These are phyloP conservation scores for Notocelia uddmanniana DNA, from an alignment of 2,888 invertebrate genomes.

Conservation along the genomic window DNA sequence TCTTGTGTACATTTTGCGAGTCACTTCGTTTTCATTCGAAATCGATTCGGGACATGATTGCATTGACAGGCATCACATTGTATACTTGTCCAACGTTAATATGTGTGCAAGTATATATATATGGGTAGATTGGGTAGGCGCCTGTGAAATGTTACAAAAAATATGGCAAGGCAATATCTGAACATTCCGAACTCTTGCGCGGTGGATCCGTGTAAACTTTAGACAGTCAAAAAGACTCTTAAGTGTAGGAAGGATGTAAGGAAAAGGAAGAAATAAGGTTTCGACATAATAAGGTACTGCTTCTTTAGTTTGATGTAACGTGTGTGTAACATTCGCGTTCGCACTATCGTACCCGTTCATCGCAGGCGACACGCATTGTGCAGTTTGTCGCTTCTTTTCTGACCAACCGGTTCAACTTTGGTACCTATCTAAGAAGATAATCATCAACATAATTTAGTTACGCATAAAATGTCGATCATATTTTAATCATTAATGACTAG, in stretches of 20 bases:
- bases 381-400: neutral
- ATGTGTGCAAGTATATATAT: neutral
- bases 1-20: constrained; percentile 38
- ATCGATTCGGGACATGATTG: constrained; percentile 8
- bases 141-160: neutral
- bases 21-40: constrained; percentile 32
- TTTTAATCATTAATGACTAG: no score
- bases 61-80: neutral
- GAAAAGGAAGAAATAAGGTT: neutral
- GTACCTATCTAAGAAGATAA: no score
- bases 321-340: neutral
- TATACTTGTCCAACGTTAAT: neutral
- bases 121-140: no score
- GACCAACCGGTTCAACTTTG: neutral
- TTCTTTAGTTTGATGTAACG: neutral
- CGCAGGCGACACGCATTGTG: neutral
- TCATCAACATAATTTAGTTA: neutral
- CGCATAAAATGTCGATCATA: neutral
- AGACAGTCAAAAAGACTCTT: neutral
- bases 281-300: neutral
- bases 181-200: neutral
- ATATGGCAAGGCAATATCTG: neutral
- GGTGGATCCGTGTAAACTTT: no score
- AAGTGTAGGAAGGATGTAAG: neutral
- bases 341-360: neutral